phyloP scores from a whole-genome alignment of 2,113 vertebrate genomes.

The Empidonax alnorum region DNA sequence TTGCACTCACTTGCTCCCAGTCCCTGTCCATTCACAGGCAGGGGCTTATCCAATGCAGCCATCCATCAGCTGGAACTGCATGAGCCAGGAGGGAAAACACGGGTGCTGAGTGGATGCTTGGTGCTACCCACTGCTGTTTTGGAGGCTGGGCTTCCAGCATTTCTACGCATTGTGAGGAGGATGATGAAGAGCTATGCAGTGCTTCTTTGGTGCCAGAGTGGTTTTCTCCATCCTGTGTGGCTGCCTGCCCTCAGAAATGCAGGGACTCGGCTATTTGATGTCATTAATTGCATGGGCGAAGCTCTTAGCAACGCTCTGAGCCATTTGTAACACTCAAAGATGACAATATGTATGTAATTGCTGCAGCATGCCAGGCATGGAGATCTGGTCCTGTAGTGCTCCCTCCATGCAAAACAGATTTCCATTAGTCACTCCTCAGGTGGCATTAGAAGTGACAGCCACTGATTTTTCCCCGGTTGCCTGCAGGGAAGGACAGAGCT shows the following conservation, averaged over 20 bases:
- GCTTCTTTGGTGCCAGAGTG: neutral
- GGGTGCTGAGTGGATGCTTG: neutral
- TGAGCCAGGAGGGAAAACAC: fast-evolving
- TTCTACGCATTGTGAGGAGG: neutral
- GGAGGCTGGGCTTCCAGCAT: neutral
- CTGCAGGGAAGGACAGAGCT: neutral
- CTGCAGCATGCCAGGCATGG: neutral
- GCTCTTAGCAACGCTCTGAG: neutral
- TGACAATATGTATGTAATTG: neutral
- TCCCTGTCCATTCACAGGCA: neutral
- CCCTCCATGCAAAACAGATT: neutral
- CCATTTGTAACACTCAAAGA: neutral
- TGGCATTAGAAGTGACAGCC: neutral
- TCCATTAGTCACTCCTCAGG: neutral
- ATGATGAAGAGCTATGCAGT: neutral
- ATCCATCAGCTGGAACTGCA: neutral
- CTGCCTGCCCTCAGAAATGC: neutral
- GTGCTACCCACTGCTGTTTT: neutral
- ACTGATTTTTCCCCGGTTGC: neutral
- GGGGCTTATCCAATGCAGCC: neutral
- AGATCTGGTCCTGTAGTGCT: neutral
- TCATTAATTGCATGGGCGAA: neutral
- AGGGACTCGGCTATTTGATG: neutral
- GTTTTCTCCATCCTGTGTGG: neutral
- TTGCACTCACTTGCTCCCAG: neutral